Evolutionary conservation across 2,888 invertebrate genomes (phyloP), one percentile per base, ranked within the genome.

Genomic region (Exocentrus adspersus): DNA sequence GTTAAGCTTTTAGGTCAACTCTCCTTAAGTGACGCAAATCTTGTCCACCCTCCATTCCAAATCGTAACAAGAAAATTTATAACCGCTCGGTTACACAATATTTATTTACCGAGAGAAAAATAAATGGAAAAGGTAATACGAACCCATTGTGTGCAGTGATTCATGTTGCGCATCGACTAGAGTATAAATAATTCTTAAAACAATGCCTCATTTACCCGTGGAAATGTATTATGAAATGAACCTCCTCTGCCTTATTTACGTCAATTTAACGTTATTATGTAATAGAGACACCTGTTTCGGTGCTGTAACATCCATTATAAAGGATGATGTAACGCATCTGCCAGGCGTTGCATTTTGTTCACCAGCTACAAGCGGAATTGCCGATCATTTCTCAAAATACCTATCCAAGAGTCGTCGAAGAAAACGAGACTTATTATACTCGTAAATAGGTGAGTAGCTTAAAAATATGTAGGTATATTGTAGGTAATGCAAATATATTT

Each of bases 181-280:
- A 14, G 10, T 37, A 37, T 37, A 37, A 37, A 37, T 37, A 37
- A 37, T 37, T 37, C n/a, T 37, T n/a, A 51, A 51, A 51, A 51
- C 51, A 51, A 51, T 51, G 51, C 19, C 51, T 51, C 32, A 37
- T 51, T 30, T 51, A 51, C 32, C 19, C 51, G 32, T 51, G 51
- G 37, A 51, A 51, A 51, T 21, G 5, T 48, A 51, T 51, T 51
- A n/a, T 51, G 51, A 51, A 37, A 51, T 16, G 19, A 51, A 37
- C 32, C 32, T 30, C 30, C 19, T 51, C 14, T 32, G 51, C 32
- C 51, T 51, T 51, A 51, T 37, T 37, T 51, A 51, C 37, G 17
- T 51, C 32, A 30, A 32, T 51, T 51, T 32, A 51, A 51, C 20
- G 17, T 51, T 51, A 30, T 51, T 51, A 51, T 51, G 51, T 19